Conservation (phyloP, 2,797 vertebrate species). For the Tauraco hartlaubi region DNA sequence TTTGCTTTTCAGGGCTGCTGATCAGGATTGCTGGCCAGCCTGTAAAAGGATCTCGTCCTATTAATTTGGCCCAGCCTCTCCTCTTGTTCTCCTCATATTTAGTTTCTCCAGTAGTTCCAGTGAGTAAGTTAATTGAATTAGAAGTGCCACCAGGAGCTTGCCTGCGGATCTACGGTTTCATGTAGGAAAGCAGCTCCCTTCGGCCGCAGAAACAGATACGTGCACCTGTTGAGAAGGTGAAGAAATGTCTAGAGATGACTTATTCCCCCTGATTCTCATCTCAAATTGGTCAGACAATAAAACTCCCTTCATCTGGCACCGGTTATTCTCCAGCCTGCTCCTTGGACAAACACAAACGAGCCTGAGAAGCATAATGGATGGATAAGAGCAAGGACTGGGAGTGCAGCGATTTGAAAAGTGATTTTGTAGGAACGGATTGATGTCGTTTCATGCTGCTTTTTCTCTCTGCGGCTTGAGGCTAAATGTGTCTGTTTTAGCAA, state of each 20-base stretch:
- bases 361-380: neutral
- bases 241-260: conserved; percentile 29
- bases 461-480: neutral
- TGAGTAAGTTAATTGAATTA: conserved; percentile 78
- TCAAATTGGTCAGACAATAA: neutral
- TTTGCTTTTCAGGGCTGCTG: conserved; percentile 83
- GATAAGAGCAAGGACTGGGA: neutral
- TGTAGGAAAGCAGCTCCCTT: conserved; percentile 23
- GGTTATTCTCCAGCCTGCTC: neutral
- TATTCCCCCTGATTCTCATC: neutral
- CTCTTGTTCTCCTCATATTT: conserved; percentile 76
- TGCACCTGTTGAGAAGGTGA: conserved; percentile 65
- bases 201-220: conserved; percentile 53
- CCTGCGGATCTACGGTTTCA: conserved; percentile 56
- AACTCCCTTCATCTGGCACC: neutral
- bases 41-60: conserved; percentile 80
- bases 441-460: fast-evolving
- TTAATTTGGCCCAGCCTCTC: conserved; percentile 77
- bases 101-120: conserved; percentile 72
- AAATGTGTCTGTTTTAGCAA: neutral
- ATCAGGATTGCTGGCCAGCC: conserved; percentile 69
- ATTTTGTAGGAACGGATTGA: neutral
- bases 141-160: conserved; percentile 52
- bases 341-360: neutral
- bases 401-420: neutral